Percentiles rank a stretch among this genome's conserved stretches.
phyloP scores from a whole-genome alignment of 2,797 vertebrate genomes.

The Heliangelus exortis region DNA sequence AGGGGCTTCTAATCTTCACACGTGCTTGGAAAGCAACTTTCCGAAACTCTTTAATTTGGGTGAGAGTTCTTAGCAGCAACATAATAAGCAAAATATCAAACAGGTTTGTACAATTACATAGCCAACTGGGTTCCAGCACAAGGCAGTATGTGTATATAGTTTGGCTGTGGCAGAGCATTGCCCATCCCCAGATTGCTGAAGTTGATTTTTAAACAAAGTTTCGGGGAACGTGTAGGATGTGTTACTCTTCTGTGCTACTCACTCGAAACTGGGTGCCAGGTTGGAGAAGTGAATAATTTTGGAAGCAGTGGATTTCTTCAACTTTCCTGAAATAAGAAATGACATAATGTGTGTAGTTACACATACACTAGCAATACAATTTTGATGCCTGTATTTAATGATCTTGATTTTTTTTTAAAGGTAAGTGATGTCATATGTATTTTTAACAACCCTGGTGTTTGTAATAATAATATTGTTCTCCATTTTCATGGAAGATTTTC shows the following conservation, averaged over 20 bases:
- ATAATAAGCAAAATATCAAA: conserved; percentile 27
- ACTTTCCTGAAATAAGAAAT: conserved; percentile 28
- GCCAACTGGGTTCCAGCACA: background rate
- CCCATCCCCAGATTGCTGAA: background rate
- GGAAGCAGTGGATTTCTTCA: conserved; percentile 27
- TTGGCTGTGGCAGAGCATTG: background rate
- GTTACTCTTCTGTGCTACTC: background rate
- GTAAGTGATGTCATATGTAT: background rate
- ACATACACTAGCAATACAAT: background rate
- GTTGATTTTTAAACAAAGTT: conserved; percentile 9
- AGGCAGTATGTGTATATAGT: background rate
- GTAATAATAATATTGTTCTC: background rate
- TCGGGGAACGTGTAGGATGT: conserved; percentile 6
- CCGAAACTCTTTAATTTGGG: background rate
- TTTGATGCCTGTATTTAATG: background rate
- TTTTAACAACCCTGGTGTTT: background rate
- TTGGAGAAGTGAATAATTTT: conserved; percentile 15
- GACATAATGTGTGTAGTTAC: background rate
- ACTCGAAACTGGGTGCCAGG: background rate
- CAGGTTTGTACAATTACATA: conserved; percentile 10
- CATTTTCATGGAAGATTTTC: background rate
- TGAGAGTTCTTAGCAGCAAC: conserved; percentile 28
- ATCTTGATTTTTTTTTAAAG: too few species aligned
- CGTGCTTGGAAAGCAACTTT: background rate
- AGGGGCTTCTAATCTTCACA: conserved; percentile 15